A percentile compares a stretch with the other conserved stretches of the same genome.
Evolutionary conservation across 2,888 invertebrate genomes (phyloP).

Genomic region (Ethmia dodecea): DNA sequence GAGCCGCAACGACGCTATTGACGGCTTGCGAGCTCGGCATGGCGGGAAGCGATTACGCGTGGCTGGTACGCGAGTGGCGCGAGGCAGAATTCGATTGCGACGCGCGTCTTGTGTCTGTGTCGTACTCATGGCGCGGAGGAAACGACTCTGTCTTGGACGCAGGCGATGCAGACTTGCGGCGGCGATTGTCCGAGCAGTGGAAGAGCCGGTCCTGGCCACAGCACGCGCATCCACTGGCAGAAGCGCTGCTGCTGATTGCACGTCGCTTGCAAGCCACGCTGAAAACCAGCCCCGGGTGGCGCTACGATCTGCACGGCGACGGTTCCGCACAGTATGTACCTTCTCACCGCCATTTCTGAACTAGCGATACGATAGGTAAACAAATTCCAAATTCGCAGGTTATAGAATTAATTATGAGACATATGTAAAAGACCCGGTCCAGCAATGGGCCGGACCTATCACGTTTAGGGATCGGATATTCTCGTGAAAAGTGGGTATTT

Average conservation of each 20-base stretch:
- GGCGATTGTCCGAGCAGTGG: not conserved
- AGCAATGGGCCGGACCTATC: too few relatives aligned
- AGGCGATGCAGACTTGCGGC: constrained; percentile 1
- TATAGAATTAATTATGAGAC: too few relatives aligned
- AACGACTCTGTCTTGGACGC: constrained; percentile 3
- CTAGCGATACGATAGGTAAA: too few relatives aligned
- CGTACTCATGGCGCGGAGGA: constrained; percentile 22
- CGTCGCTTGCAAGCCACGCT: constrained; percentile 12
- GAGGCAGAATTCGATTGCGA: not conserved
- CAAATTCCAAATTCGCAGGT: too few relatives aligned
- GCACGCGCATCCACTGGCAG: constrained; percentile 19
- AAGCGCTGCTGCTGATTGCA: constrained; percentile 25
- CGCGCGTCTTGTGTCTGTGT: constrained; percentile 24
- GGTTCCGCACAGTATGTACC: constrained; percentile 11
- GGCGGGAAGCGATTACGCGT: constrained; percentile 25
- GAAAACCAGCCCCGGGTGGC: constrained; percentile 4
- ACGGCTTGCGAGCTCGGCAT: constrained; percentile 64
- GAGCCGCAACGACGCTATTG: constrained; percentile 82
- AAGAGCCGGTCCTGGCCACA: constrained; percentile 20
- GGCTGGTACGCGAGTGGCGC: constrained; percentile 43
- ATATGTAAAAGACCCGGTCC: too few relatives aligned
- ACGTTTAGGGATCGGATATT: too few relatives aligned
- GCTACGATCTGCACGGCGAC: constrained; percentile 13
- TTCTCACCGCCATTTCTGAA: too few relatives aligned
- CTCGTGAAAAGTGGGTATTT: too few relatives aligned